phyloP scores from a whole-genome alignment of 2,797 vertebrate species.

The Rhinophrynus dorsalis region DNA sequence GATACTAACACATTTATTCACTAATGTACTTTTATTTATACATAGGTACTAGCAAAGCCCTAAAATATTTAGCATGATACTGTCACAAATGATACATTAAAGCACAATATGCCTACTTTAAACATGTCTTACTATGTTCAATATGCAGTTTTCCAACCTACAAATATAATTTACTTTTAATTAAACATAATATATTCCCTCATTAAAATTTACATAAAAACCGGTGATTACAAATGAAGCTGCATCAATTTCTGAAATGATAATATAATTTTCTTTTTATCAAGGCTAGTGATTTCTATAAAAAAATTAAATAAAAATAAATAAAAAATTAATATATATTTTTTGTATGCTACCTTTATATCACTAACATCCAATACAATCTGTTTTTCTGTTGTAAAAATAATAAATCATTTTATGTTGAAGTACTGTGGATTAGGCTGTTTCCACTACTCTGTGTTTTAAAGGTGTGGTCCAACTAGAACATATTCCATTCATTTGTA shows the following conservation, averaged over 20 bases:
- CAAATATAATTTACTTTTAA: constrained; percentile 45
- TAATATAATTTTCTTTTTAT: constrained; percentile 72
- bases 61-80: constrained; percentile 61
- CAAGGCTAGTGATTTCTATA: constrained; percentile 72
- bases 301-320: too few species aligned
- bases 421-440: constrained; percentile 31
- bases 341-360: constrained; percentile 77
- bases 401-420: constrained; percentile 29
- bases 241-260: constrained; percentile 67
- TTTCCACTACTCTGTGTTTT: constrained; percentile 4
- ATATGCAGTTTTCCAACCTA: constrained; percentile 49
- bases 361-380: constrained; percentile 67
- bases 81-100: constrained; percentile 59
- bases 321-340: constrained; percentile 71
- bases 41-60: constrained; percentile 53
- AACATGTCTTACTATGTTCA: constrained; percentile 46
- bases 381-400: constrained; percentile 41
- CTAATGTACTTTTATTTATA: constrained; percentile 66
- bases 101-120: constrained; percentile 48
- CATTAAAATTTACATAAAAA: constrained; percentile 58
- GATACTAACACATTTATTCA: constrained; percentile 57
- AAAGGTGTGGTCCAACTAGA: constrained; percentile 38
- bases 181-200: constrained; percentile 55
- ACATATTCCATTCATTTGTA: not conserved
- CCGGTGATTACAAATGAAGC: constrained; percentile 62